Evolutionary conservation across 2,888 invertebrate species (phyloP).

Genomic region (Erebia aethiops): DNA sequence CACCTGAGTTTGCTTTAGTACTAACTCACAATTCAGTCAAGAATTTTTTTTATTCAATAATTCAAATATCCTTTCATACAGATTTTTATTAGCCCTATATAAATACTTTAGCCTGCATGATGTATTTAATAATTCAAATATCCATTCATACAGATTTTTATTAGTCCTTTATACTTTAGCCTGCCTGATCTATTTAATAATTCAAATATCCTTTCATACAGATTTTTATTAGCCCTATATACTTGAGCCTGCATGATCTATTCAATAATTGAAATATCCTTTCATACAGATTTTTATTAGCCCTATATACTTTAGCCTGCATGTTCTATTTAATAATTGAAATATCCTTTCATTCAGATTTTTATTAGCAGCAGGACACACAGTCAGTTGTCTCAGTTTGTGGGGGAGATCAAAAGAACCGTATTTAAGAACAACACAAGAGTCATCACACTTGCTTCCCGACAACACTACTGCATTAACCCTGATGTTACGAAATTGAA

Average conservation of each 20-base stretch:
- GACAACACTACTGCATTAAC: slow-evolving; percentile 96
- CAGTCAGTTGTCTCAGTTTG: slow-evolving; percentile 97
- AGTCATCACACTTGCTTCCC: slow-evolving; percentile 93
- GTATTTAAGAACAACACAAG: slow-evolving; percentile 87
- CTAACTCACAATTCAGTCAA: no score
- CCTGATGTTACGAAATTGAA: slow-evolving; percentile 88
- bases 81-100: slow-evolving; percentile 97
- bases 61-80: slow-evolving; percentile 50
- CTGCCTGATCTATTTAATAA: no score
- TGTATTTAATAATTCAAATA: no score
- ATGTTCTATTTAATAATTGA: no score
- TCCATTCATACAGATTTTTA: slow-evolving; percentile 86
- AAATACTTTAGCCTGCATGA: no score
- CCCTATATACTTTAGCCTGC: slow-evolving; percentile 32
- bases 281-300: slow-evolving; percentile 91
- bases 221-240: slow-evolving; percentile 97
- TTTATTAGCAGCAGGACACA: slow-evolving; percentile 98
- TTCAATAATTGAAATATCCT: no score
- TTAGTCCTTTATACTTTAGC: slow-evolving; percentile 84
- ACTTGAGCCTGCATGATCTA: no score
- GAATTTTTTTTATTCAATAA: no score
- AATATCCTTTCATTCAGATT: slow-evolving; percentile 79
- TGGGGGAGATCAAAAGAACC: slow-evolving; percentile 95
- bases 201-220: slow-evolving; percentile 50
- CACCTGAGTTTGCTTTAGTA: no score